Percentiles rank a stretch among this genome's conserved stretches.
These are phyloP conservation scores for Takifugu rubripes DNA, from an alignment of 2,797 vertebrate species.

Conservation along the genomic window DNA sequence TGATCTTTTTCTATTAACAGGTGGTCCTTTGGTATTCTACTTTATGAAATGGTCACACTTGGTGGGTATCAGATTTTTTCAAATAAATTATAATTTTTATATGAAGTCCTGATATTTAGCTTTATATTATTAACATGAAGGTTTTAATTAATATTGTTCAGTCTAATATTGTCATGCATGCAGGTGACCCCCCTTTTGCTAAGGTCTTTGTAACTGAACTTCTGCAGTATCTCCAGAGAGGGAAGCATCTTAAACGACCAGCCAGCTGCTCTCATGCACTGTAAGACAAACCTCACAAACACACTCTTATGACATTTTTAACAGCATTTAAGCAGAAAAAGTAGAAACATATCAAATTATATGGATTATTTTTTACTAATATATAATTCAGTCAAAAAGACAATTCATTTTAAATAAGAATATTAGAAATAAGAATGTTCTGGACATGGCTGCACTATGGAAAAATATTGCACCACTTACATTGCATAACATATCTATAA, in stretches of 20 bases:
- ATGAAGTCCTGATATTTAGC: neutral
- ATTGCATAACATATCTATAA: too few species aligned
- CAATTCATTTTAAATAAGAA: neutral
- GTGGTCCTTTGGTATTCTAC: conserved; percentile 93
- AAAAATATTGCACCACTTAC: too few species aligned
- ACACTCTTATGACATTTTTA: too few species aligned
- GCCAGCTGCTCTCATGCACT: conserved; percentile 78
- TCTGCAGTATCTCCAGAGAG: conserved; percentile 82
- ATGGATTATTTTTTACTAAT: neutral
- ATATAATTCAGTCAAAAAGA: neutral
- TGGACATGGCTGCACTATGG: too few species aligned
- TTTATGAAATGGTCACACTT: conserved; percentile 91
- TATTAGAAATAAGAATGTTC: too few species aligned
- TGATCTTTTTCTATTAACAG: conserved; percentile 57
- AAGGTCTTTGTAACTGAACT: conserved; percentile 77
- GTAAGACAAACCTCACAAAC: conserved; percentile 66
- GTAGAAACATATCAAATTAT: neutral
- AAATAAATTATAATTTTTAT: neutral
- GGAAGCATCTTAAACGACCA: conserved; percentile 78
- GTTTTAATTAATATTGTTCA: neutral
- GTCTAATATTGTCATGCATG: neutral
- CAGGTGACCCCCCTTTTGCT: conserved; percentile 89
- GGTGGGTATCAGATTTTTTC: conserved; percentile 70
- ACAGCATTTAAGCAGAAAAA: too few species aligned
- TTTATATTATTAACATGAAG: neutral